Conservation (phyloP, 2,797 vertebrate genomes). For the Orientallactaga sibirica region DNA sequence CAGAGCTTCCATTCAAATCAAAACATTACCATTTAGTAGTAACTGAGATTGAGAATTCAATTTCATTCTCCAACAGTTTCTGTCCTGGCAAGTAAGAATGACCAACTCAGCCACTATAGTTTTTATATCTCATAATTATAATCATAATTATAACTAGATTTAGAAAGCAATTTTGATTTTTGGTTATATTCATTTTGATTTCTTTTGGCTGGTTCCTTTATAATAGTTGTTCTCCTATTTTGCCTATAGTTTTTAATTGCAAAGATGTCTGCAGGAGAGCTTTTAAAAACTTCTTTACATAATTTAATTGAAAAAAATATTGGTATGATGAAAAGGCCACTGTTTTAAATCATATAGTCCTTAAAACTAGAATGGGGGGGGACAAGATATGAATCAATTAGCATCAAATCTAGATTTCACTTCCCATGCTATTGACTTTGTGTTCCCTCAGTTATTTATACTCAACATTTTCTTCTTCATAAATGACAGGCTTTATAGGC, state of each 20-base stretch:
- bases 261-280: constrained; percentile 70
- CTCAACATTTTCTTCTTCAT: constrained; percentile 74
- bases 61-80: constrained; percentile 84
- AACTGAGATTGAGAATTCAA: constrained; percentile 81
- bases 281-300: constrained; percentile 48
- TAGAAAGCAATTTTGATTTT: neutral
- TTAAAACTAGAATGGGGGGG: constrained; percentile 73
- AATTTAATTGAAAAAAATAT: constrained; percentile 73
- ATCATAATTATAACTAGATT: constrained; percentile 72
- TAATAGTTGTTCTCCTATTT: constrained; percentile 62
- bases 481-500: constrained; percentile 74
- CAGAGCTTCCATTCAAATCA: constrained; percentile 79
- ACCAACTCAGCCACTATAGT: constrained; percentile 76
- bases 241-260: constrained; percentile 73
- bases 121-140: constrained; percentile 65
- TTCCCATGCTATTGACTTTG: constrained; percentile 75
- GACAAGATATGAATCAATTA: constrained; percentile 79
- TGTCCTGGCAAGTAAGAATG: constrained; percentile 82
- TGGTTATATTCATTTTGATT: constrained; percentile 47
- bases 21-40: constrained; percentile 72
- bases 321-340: constrained; percentile 71
- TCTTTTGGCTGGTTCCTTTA: constrained; percentile 42
- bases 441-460: neutral
- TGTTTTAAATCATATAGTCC: constrained; percentile 64
- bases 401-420: constrained; percentile 73